Conservation (phyloP, 2,888 invertebrate species). For the Sepioteuthis lessoniana region DNA sequence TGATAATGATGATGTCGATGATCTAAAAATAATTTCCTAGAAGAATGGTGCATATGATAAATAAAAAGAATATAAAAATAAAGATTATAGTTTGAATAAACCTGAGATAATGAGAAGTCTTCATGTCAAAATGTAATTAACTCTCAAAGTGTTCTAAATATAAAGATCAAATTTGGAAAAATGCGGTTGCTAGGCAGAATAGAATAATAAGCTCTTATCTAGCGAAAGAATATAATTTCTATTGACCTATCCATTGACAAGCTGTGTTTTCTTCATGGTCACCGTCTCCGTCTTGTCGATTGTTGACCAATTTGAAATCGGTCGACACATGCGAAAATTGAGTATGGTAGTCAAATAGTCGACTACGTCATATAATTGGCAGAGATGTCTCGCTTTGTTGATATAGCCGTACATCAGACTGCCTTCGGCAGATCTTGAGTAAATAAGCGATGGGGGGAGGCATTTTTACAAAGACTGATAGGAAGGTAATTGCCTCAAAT, state of each 20-base stretch:
- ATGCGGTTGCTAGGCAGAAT: neutral
- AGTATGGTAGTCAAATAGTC: neutral
- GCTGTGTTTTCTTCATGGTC: neutral
- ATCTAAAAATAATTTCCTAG: no score
- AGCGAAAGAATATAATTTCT: neutral
- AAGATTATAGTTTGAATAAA: no score
- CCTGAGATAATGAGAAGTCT: no score
- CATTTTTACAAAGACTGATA: constrained; percentile 2
- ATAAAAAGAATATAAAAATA: no score
- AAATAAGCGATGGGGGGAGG: neutral
- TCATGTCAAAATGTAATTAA: no score
- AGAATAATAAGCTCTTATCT: neutral
- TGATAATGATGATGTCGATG: no score
- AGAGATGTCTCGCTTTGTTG: neutral
- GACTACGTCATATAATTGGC: neutral
- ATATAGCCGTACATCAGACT: neutral
- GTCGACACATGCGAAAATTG: neutral
- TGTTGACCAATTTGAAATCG: neutral
- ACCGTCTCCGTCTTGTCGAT: neutral
- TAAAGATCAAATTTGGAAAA: neutral
- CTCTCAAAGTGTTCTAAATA: no score
- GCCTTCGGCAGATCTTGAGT: neutral
- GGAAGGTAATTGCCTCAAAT: constrained; percentile 33
- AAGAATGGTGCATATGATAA: no score
- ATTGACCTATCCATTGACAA: neutral